phyloP scores from a whole-genome alignment of 2,888 invertebrate species.

The Lasioglossum morio region DNA sequence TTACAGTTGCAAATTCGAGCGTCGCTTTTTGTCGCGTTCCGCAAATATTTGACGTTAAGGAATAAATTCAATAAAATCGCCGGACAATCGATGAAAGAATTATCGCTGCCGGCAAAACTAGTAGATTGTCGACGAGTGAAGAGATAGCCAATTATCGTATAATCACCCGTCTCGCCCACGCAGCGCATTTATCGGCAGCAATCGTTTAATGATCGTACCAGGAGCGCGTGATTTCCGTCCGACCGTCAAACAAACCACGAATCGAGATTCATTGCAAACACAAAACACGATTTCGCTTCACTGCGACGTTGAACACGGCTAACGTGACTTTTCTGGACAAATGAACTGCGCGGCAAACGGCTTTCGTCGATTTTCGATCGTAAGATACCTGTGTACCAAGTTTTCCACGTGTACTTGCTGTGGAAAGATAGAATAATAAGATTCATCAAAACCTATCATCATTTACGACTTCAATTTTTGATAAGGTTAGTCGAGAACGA shows the following conservation, averaged over 20 bases:
- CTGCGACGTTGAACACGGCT: background rate
- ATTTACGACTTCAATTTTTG: too few relatives aligned
- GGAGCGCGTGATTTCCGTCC: background rate
- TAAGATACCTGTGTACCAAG: background rate
- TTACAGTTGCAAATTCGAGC: background rate
- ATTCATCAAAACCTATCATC: too few relatives aligned
- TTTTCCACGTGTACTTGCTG: background rate
- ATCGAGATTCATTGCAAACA: background rate
- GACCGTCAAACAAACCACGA: background rate
- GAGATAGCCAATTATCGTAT: background rate
- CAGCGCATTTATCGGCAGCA: background rate
- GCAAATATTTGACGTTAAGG: background rate
- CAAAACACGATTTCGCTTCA: background rate
- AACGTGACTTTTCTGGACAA: background rate
- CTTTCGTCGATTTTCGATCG: background rate
- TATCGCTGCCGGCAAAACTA: background rate
- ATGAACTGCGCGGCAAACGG: background rate
- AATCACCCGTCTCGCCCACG: background rate
- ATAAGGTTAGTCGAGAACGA: too few relatives aligned
- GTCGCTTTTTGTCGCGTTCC: background rate
- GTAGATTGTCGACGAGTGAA: background rate
- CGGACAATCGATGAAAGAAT: background rate
- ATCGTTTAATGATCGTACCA: slow-evolving; percentile 1
- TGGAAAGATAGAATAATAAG: too few relatives aligned
- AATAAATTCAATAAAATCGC: background rate